phyloP scores from a whole-genome alignment of 2,797 vertebrate species.

The Scolopax bukidnonensis region DNA sequence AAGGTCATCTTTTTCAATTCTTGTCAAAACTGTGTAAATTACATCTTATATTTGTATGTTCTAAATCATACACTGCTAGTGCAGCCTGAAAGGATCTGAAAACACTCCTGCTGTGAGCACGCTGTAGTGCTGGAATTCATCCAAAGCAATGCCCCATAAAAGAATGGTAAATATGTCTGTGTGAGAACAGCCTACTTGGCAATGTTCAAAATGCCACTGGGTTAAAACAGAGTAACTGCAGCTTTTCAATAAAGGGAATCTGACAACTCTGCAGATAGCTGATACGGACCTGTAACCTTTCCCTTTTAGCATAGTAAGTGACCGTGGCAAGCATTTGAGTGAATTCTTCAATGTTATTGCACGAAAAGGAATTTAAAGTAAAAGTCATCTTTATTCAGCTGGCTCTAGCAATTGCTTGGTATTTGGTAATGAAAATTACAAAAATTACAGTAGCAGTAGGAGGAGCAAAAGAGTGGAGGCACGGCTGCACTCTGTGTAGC shows the following conservation, averaged over 20 bases:
- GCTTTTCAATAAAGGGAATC: constrained; percentile 49
- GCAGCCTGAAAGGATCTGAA: constrained; percentile 26
- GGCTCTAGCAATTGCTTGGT: constrained; percentile 8
- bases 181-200: constrained; percentile 63
- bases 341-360: constrained; percentile 10
- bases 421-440: constrained; percentile 25
- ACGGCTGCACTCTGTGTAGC: background rate
- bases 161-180: constrained; percentile 63
- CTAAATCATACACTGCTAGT: constrained; percentile 4
- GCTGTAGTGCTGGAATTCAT: constrained; percentile 37
- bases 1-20: constrained; percentile 2
- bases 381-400: constrained; percentile 12
- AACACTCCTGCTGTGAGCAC: constrained; percentile 32
- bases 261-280: constrained; percentile 54
- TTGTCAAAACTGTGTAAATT: constrained; percentile 15
- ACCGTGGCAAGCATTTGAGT: background rate
- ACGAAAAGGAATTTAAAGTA: constrained; percentile 37
- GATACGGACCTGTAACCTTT: constrained; percentile 32
- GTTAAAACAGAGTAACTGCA: constrained; percentile 50
- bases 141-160: constrained; percentile 55
- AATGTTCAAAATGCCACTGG: constrained; percentile 48
- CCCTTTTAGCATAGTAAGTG: constrained; percentile 10
- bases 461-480: constrained; percentile 14
- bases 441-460: background rate
- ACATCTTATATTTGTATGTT: background rate